Evolutionary conservation across 2,888 invertebrate species (phyloP), one percentile per base, ranked within the genome.

Genomic region (Nomada ruficornis): DNA sequence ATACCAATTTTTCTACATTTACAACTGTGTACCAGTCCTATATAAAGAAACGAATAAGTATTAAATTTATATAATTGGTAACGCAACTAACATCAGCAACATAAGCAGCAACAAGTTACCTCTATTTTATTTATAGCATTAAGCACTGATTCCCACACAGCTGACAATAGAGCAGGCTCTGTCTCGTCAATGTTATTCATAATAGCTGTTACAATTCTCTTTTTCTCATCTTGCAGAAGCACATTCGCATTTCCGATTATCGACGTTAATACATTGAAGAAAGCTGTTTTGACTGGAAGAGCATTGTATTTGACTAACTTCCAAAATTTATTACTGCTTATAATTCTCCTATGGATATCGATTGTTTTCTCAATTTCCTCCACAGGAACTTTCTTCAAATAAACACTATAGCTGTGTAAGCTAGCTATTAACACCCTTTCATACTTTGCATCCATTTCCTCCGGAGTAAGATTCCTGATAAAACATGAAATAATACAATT

Each of bases 141-240:
- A 62, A 98, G 94, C 81, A 96, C 94, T 73, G 96, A 96, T 89
- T 97, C 96, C 98, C 98, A 98, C 36, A 97, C 95, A 82, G 95
- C 94, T 0, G 96, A 95, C 68, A 96, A 94, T 42, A 97, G 95
- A 29, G 95, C 92, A 2, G 96, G 96, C 91, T 97, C 97, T 26
- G 94, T 94, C 90, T 97, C 97, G 91, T 96, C 96, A 65, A 97
- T 94, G 90, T 95, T 95, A 69, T 94, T 94, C 89, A 97, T 95
- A 55, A 96, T 95, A 20, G 95, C 93, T 2, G 95, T 94, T 50
- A 95, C 94, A 0, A 96, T 91, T 87, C 95, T 95, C 76, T 94
- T 93, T 55, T 95, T 95, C 89, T 95, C 95, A 64, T 94, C 92
- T 20, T 94, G 92, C 9, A 96, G 93, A 82, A 96, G 93, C 85